phyloP scores from a whole-genome alignment of 2,113 vertebrate genomes.

The Sinocyclocheilus grahami region DNA sequence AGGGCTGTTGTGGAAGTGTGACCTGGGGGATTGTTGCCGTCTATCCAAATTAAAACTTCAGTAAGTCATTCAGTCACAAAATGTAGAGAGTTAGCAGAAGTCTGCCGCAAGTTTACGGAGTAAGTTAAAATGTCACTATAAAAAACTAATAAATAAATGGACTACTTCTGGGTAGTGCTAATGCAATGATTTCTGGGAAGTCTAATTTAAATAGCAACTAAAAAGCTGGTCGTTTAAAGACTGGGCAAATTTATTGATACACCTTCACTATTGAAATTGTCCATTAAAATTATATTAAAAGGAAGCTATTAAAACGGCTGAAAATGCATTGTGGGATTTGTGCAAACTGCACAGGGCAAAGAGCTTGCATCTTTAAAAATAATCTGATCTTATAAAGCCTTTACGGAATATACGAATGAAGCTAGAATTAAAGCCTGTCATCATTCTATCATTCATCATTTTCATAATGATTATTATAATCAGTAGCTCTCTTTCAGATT shows the following conservation, averaged over 20 bases:
- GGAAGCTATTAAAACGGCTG: neutral
- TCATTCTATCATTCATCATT: neutral
- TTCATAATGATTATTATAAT: slow-evolving; percentile 21
- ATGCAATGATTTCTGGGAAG: neutral
- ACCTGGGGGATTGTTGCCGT: no score
- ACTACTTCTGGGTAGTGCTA: slow-evolving; percentile 1
- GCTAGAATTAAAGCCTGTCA: slow-evolving; percentile 18
- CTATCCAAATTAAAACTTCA: neutral
- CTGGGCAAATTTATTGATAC: neutral
- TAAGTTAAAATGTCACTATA: neutral
- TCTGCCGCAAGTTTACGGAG: slow-evolving; percentile 1
- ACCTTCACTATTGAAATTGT: slow-evolving; percentile 6
- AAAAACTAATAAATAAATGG: slow-evolving; percentile 12
- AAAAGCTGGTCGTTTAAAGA: neutral
- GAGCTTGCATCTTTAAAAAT: slow-evolving; percentile 8
- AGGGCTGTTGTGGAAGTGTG: neutral
- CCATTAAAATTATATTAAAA: slow-evolving; percentile 18
- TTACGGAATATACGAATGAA: neutral
- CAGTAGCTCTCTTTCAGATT: slow-evolving; percentile 16
- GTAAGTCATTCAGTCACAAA: neutral
- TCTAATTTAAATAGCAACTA: neutral
- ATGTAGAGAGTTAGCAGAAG: neutral
- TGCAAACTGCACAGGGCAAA: neutral
- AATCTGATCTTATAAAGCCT: neutral
- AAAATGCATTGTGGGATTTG: neutral